These are phyloP conservation scores for Apus apus DNA, from an alignment of 2,113 vertebrate genomes.

Conservation along the genomic window DNA sequence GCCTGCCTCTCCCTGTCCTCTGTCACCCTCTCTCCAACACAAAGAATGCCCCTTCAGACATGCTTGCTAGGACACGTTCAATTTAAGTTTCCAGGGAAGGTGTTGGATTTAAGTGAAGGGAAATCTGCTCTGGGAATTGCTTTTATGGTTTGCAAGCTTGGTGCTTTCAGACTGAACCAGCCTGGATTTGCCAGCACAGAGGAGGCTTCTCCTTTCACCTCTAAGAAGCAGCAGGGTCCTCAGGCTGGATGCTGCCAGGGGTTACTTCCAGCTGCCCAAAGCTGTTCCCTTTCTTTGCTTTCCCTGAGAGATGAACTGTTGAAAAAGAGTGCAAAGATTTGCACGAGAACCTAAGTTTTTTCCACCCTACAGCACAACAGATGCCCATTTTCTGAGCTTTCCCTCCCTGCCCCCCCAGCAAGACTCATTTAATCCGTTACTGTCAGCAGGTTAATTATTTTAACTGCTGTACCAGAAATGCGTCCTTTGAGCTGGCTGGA, in stretches of 20 bases:
- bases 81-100: neutral
- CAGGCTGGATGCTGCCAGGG: neutral
- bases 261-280: neutral
- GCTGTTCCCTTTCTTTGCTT: neutral
- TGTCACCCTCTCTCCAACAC: neutral
- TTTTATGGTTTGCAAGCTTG: neutral
- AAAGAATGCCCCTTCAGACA: neutral
- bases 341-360: neutral
- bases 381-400: neutral
- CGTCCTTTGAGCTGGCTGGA: constrained; percentile 37
- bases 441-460: constrained; percentile 65
- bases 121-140: neutral
- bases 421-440: neutral
- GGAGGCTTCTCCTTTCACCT: neutral
- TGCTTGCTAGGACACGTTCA: rapidly evolving
- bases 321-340: neutral
- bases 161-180: neutral
- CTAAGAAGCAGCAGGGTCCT: neutral
- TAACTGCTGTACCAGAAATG: constrained; percentile 66
- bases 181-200: neutral
- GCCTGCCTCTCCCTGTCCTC: neutral
- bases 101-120: neutral
- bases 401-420: neutral
- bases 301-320: neutral
- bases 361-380: neutral